Conservation (phyloP, 2,113 vertebrate species). For the Cygnus buccinator region DNA sequence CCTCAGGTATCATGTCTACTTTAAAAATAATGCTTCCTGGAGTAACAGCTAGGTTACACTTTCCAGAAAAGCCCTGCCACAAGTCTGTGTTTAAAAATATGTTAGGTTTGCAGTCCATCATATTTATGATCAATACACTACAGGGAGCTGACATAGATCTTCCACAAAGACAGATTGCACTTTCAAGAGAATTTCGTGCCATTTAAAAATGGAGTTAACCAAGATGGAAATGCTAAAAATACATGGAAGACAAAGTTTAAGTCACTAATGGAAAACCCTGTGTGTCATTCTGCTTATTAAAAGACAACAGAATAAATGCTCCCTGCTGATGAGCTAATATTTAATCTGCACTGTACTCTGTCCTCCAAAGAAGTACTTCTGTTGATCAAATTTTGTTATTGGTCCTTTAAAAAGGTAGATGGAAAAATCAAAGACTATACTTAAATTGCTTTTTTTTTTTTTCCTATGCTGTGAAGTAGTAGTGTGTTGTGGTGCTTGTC, state of each 20-base stretch:
- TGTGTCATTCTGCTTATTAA: constrained; percentile 47
- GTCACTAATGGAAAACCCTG: background rate
- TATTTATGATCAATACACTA: background rate
- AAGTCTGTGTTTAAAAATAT: background rate
- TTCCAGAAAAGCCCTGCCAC: background rate
- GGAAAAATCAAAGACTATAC: background rate
- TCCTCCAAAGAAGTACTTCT: background rate
- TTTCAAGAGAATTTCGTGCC: constrained; percentile 9
- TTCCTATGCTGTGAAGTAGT: background rate
- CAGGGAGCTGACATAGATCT: background rate
- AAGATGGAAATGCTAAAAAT: constrained; percentile 60
- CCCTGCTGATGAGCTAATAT: constrained; percentile 21
- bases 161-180: background rate
- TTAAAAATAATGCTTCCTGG: background rate
- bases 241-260: constrained; percentile 53
- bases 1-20: background rate
- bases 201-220: constrained; percentile 57
- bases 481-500: background rate
- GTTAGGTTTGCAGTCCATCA: background rate
- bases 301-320: constrained; percentile 55
- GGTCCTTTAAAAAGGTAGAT: background rate
- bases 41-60: background rate
- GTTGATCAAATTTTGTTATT: background rate
- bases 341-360: constrained; percentile 12
- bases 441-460: background rate